A percentile compares a stretch with the other conserved stretches of the same genome.
phyloP scores from a whole-genome alignment of 2,888 invertebrate genomes.

The Eupeodes latifasciatus region DNA sequence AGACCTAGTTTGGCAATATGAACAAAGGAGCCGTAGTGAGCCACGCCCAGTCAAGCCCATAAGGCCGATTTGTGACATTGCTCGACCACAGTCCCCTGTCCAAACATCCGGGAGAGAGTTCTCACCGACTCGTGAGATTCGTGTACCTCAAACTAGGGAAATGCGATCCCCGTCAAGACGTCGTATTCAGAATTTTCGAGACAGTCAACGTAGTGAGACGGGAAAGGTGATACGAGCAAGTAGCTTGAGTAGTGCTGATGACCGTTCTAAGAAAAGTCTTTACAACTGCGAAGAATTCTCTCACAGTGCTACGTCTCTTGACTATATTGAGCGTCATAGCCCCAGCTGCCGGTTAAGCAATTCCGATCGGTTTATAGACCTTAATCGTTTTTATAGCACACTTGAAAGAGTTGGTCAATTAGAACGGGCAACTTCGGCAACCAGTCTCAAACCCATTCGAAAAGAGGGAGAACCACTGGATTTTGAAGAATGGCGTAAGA shows the following conservation, averaged over 20 bases:
- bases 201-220: constrained; percentile 78
- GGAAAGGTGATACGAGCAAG: constrained; percentile 86
- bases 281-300: constrained; percentile 82
- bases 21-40: constrained; percentile 87
- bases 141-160: constrained; percentile 84
- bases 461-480: constrained; percentile 93
- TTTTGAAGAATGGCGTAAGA: constrained; percentile 94
- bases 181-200: constrained; percentile 85
- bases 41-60: constrained; percentile 84
- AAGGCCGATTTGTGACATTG: constrained; percentile 80
- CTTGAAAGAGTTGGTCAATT: constrained; percentile 93
- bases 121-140: constrained; percentile 82
- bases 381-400: constrained; percentile 93
- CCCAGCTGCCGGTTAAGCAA: constrained; percentile 85
- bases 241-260: constrained; percentile 88
- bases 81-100: constrained; percentile 78
- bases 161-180: constrained; percentile 88
- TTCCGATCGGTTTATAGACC: constrained; percentile 92
- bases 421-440: constrained; percentile 90
- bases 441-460: constrained; percentile 89
- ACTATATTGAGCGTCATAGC: constrained; percentile 83
- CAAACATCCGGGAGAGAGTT: constrained; percentile 77
- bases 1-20: constrained; percentile 82
- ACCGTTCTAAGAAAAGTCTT: constrained; percentile 80
- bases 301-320: constrained; percentile 84